Evolutionary conservation across 1,140 invertebrate genomes (phyloP).

Genomic region (Ptiloglossa arizonensis): DNA sequence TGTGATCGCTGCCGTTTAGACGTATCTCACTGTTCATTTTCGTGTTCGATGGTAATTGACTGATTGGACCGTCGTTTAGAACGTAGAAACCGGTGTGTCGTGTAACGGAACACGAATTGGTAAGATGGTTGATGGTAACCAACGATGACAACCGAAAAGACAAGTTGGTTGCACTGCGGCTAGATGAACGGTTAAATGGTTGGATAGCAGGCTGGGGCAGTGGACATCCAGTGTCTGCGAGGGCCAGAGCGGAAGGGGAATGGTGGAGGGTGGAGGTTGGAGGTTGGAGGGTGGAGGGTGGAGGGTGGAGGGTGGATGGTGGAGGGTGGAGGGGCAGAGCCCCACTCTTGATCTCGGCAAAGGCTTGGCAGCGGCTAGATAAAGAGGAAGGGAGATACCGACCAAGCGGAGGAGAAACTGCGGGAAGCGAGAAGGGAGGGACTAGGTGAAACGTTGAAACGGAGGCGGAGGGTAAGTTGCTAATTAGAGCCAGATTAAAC

Average conservation of each 20-base stretch:
- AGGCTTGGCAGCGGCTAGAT: not conserved
- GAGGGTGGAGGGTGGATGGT: not conserved
- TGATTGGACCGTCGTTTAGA: no score
- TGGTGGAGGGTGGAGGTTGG: not conserved
- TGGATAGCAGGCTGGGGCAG: not conserved
- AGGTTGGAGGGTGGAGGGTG: no score
- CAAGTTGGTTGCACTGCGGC: not conserved
- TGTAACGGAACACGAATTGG: not conserved
- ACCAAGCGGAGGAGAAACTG: not conserved
- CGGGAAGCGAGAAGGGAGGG: not conserved
- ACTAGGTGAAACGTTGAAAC: slow-evolving; percentile 59
- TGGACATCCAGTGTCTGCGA: not conserved
- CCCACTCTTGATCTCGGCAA: slow-evolving; percentile 7
- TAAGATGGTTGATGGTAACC: not conserved
- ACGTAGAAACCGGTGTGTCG: no score
- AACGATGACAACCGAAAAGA: not conserved
- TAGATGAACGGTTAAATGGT: not conserved
- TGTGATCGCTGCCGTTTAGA: no score
- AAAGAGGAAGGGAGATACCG: not conserved
- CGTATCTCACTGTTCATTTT: no score
- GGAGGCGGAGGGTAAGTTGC: slow-evolving; percentile 76
- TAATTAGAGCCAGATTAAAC: slow-evolving; percentile 82
- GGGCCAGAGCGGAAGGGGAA: no score
- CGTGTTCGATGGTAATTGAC: no score
- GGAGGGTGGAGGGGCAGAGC: not conserved